phyloP scores from a whole-genome alignment of 1,140 invertebrate species.

The honey bee (Apis mellifera) region DNA sequence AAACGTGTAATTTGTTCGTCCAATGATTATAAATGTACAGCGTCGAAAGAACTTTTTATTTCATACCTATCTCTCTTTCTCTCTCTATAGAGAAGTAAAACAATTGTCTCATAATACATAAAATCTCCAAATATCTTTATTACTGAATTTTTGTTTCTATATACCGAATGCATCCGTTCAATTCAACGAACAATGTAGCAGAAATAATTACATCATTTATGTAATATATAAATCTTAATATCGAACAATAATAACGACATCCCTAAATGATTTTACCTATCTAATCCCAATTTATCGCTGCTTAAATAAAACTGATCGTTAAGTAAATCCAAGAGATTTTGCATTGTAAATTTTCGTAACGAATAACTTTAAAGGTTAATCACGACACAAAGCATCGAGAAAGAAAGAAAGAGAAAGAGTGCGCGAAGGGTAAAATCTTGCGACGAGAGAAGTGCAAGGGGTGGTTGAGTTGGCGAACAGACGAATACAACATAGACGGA shows the following conservation, averaged over 20 bases:
- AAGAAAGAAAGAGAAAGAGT: background rate
- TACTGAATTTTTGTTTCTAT: no score
- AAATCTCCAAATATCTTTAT: no score
- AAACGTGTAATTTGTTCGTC: background rate
- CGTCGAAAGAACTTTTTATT: background rate
- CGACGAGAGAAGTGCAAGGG: constrained; percentile 44
- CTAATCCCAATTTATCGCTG: background rate
- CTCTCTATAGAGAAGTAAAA: no score
- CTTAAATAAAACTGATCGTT: background rate
- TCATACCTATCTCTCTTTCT: no score
- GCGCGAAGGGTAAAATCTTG: constrained; percentile 10
- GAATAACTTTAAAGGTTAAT: background rate
- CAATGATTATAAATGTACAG: background rate
- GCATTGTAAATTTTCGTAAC: background rate
- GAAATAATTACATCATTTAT: background rate
- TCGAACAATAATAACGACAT: no score
- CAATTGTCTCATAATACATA: no score
- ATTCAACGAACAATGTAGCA: no score
- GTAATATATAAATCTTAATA: no score
- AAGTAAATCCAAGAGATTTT: background rate
- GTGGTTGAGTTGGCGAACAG: constrained; percentile 29
- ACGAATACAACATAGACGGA: constrained; percentile 19
- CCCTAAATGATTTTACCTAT: no score
- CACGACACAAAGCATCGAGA: background rate
- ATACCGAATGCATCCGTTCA: no score